These are phyloP conservation scores for Suillia variegata DNA, from an alignment of 2,888 invertebrate species.

Conservation along the genomic window DNA sequence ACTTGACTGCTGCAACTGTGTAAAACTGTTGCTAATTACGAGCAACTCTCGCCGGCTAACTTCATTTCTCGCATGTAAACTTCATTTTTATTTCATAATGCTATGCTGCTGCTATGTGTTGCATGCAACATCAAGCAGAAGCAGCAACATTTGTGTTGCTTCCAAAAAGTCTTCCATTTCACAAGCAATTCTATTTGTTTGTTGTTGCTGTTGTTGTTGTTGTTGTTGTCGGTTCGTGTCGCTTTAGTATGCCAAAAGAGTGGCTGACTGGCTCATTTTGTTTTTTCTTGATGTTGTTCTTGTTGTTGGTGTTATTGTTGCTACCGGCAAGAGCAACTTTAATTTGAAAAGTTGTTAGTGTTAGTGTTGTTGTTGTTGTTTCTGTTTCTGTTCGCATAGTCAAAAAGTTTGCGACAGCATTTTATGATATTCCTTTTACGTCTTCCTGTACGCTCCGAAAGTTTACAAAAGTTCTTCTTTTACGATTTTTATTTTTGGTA, in stretches of 20 bases:
- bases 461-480: not conserved
- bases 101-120: no score
- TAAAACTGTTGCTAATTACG: no score
- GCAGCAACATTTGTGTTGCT: not conserved
- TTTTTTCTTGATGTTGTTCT: not conserved
- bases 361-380: slow-evolving; percentile 10
- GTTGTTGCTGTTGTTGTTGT: no score
- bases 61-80: no score
- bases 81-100: no score
- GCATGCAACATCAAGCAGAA: no score
- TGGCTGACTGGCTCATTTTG: not conserved
- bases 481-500: no score
- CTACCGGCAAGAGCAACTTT: slow-evolving; percentile 1
- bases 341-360: slow-evolving; percentile 11
- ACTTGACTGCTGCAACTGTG: no score
- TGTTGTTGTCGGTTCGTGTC: no score
- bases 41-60: no score
- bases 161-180: no score
- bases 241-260: slow-evolving; percentile 1
- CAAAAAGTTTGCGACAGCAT: slow-evolving; percentile 48
- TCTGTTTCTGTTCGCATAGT: slow-evolving; percentile 8
- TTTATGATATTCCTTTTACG: slow-evolving; percentile 36
- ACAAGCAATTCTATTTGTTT: no score
- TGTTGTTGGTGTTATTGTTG: not conserved
- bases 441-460: not conserved